Evolutionary conservation across 2,797 vertebrate genomes (phyloP), one percentile per base, ranked within the genome.

Genomic region (Arremon aurantiirostris): DNA sequence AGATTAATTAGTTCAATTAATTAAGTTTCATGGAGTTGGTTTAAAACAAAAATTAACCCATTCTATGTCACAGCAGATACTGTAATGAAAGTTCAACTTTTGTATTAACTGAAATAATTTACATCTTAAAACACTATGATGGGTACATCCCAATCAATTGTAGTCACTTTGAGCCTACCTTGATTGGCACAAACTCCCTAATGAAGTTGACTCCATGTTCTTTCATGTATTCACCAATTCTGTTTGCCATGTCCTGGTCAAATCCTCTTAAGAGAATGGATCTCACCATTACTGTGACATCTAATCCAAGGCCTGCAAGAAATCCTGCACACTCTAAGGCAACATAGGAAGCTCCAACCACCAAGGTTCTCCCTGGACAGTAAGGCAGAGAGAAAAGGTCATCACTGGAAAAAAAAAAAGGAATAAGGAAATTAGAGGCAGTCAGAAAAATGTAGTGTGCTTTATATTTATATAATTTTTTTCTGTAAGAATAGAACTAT

Each of bases 261-360:
- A 98, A 98, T 69, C 98, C 98, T 92, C 97, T 96, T 22, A 98
- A 97, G 12, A 98, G 97, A 64, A 98, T 98, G 65, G 98, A 98
- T 42, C 98, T 98, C 53, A 97, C 98, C 98, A 98, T 98, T 34
- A 99, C 96, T 22, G 98, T 98, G 73, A 99, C 98, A 39, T 98
- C 97, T 80, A 98, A 90, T 10, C 98, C 98, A 46, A 99, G 97
- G 20, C 98, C 98, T 10, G 95, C 96, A 90, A 98, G 98, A 97
- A 99, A 98, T 27, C 98, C 98, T 21, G 98, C 98, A 57, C 97
- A 98, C 93, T 99, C 98, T 93, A 99, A 92, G 42, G 98, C 98
- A 18, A 98, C 98, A 5, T 98, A 98, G 28, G 98, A 98, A 35
- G 98, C 98, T 18, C 98, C 98, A 15, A 99, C 96, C 46, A 99